Evolutionary conservation across 2,113 vertebrate genomes (phyloP).

Genomic region (Atherinomorus stipes): DNA sequence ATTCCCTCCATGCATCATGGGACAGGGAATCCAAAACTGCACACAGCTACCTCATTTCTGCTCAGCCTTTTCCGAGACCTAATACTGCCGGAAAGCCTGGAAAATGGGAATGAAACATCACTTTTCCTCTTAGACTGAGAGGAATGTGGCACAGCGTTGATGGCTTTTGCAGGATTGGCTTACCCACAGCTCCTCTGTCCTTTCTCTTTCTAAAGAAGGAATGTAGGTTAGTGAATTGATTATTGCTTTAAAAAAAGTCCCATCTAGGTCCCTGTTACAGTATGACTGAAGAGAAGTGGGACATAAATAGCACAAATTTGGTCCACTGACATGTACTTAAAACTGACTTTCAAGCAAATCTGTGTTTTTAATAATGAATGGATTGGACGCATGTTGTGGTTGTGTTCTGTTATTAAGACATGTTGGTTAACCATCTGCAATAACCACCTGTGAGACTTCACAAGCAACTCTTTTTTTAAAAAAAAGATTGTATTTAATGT

Average conservation of each 20-base stretch:
- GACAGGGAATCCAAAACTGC: slow-evolving; percentile 26
- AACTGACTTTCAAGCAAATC: slow-evolving; percentile 49
- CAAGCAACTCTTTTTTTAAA: too few species aligned
- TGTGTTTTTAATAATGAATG: slow-evolving; percentile 41
- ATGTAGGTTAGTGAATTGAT: slow-evolving; percentile 73
- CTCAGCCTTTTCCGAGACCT: slow-evolving; percentile 60
- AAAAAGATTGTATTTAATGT: too few species aligned
- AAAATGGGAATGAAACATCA: slow-evolving; percentile 63
- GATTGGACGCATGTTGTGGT: too few species aligned
- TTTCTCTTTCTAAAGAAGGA: slow-evolving; percentile 54
- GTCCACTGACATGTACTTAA: slow-evolving; percentile 52
- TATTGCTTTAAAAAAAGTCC: slow-evolving; percentile 56
- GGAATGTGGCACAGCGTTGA: slow-evolving; percentile 72
- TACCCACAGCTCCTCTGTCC: slow-evolving; percentile 53
- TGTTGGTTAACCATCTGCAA: slow-evolving; percentile 60
- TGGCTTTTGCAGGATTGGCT: slow-evolving; percentile 68
- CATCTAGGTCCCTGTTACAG: slow-evolving; percentile 56
- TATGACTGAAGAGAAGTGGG: slow-evolving; percentile 42
- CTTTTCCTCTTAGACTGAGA: slow-evolving; percentile 65
- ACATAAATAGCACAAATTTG: slow-evolving; percentile 46
- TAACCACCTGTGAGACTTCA: slow-evolving; percentile 33
- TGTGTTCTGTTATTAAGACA: slow-evolving; percentile 39
- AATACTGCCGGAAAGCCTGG: slow-evolving; percentile 48
- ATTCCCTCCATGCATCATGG: slow-evolving; percentile 38
- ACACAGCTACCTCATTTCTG: slow-evolving; percentile 48